Percentiles rank a stretch among this genome's conserved stretches.
These are phyloP conservation scores for Chrysogorgia sp. DNA, from an alignment of 92 coral and sea anemone genomes.

Conservation along the genomic window DNA sequence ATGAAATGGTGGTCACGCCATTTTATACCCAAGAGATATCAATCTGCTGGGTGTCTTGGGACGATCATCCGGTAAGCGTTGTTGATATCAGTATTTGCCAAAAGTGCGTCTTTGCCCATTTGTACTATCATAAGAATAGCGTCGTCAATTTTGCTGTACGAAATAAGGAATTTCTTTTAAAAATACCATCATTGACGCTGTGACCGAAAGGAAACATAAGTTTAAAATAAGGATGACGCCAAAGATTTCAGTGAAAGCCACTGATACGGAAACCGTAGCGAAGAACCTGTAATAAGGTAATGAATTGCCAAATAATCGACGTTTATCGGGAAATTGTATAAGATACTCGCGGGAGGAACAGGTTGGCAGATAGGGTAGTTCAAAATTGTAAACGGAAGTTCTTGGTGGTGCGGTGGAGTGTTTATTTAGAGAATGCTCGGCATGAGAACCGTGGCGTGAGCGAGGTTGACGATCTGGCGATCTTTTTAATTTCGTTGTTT, in stretches of 20 bases:
- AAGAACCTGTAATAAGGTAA: background rate
- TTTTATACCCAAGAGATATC: no score
- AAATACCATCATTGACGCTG: no score
- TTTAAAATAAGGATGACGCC: background rate
- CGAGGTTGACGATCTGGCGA: background rate
- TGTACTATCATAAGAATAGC: background rate
- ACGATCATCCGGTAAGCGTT: slow-evolving; percentile 3
- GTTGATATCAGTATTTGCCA: no score
- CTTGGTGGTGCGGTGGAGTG: background rate
- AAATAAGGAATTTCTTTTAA: background rate
- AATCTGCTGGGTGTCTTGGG: slow-evolving; percentile 10
- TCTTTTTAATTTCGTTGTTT: background rate
- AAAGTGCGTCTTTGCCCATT: background rate
- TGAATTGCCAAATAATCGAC: background rate
- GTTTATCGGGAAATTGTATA: background rate
- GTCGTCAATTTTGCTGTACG: background rate
- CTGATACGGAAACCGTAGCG: background rate
- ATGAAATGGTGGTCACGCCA: no score
- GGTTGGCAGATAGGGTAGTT: background rate
- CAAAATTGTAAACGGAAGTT: background rate
- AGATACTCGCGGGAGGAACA: background rate
- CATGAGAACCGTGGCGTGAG: no score
- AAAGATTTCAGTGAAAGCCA: background rate
- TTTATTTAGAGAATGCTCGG: background rate
- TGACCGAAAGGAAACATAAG: background rate